Evolutionary conservation across 2,888 invertebrate genomes (phyloP).

Genomic region (Drosophila emarginata): DNA sequence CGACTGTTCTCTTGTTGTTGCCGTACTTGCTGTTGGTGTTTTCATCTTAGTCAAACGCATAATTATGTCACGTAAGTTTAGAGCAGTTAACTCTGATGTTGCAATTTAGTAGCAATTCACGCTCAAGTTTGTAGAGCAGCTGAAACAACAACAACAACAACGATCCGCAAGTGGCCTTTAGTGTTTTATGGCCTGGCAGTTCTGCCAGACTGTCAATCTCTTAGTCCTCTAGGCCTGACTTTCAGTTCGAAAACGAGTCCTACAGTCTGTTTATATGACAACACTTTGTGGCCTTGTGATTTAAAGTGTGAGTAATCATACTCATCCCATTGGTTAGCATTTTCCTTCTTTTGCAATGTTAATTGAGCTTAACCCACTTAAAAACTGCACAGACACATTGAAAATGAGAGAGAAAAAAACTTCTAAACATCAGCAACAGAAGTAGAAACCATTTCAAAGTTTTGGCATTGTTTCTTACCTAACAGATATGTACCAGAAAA

Average conservation of each 20-base stretch:
- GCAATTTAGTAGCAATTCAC: slow-evolving; percentile 76
- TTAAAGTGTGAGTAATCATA: slow-evolving; percentile 43
- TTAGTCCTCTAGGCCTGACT: slow-evolving; percentile 38
- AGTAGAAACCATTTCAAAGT: neutral
- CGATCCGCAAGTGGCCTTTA: slow-evolving; percentile 51
- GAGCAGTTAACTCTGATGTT: slow-evolving; percentile 76
- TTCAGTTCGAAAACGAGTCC: slow-evolving; percentile 9
- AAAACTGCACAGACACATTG: slow-evolving; percentile 25
- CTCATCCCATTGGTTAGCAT: slow-evolving; percentile 58
- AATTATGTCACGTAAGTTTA: slow-evolving; percentile 78
- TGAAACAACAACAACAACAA: slow-evolving; percentile 21
- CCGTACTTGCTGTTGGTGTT: slow-evolving; percentile 20
- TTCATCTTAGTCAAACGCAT: slow-evolving; percentile 74
- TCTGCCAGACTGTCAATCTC: slow-evolving; percentile 45
- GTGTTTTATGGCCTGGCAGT: slow-evolving; percentile 40
- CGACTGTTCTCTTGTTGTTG: neutral
- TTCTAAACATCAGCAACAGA: neutral
- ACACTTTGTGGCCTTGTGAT: slow-evolving; percentile 50
- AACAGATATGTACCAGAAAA: slow-evolving; percentile 6
- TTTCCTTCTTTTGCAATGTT: slow-evolving; percentile 57
- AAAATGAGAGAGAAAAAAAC: neutral
- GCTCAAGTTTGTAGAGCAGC: slow-evolving; percentile 49
- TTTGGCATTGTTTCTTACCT: slow-evolving; percentile 1
- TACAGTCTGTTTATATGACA: slow-evolving; percentile 65
- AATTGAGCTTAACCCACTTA: slow-evolving; percentile 75